Percentiles rank a stretch among this genome's conserved stretches.
Conservation (phyloP, 2,888 invertebrate species). For the Cheilosia urbana region DNA sequence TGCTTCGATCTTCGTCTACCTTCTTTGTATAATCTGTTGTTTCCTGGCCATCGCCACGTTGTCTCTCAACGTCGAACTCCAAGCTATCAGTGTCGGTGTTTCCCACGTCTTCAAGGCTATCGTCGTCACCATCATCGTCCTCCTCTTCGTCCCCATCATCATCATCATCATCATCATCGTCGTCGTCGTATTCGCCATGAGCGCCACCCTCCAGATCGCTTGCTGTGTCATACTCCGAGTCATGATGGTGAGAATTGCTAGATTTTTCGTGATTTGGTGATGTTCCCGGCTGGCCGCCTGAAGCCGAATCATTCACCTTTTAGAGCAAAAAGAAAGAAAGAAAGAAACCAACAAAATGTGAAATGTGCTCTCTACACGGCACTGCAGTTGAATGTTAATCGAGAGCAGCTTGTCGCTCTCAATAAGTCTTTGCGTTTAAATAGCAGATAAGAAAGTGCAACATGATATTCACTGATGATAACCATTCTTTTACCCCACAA, state of each 20-base stretch:
- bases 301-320: slow-evolving; percentile 61
- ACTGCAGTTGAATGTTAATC: slow-evolving; percentile 18
- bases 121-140: slow-evolving; percentile 78
- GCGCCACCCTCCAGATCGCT: slow-evolving; percentile 83
- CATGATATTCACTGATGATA: background rate
- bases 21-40: slow-evolving; percentile 87
- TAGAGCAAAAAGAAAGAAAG: background rate
- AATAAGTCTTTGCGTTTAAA: background rate
- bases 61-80: slow-evolving; percentile 84
- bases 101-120: slow-evolving; percentile 79
- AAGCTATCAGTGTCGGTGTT: slow-evolving; percentile 76
- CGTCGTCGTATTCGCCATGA: slow-evolving; percentile 81
- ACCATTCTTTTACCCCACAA: slow-evolving; percentile 54
- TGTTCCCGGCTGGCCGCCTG: slow-evolving; percentile 78
- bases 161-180: slow-evolving; percentile 78
- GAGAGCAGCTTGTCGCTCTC: slow-evolving; percentile 11
- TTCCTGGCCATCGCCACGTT: slow-evolving; percentile 89
- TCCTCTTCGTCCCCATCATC: slow-evolving; percentile 79
- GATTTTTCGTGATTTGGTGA: slow-evolving; percentile 82
- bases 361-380: slow-evolving; percentile 1
- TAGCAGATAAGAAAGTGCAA: slow-evolving; percentile 21
- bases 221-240: slow-evolving; percentile 84
- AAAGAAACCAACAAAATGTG: slow-evolving; percentile 7
- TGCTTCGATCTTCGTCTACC: slow-evolving; percentile 96
- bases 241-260: slow-evolving; percentile 83